phyloP scores from a whole-genome alignment of 2,113 vertebrate species.

The Glareola pratincola region DNA sequence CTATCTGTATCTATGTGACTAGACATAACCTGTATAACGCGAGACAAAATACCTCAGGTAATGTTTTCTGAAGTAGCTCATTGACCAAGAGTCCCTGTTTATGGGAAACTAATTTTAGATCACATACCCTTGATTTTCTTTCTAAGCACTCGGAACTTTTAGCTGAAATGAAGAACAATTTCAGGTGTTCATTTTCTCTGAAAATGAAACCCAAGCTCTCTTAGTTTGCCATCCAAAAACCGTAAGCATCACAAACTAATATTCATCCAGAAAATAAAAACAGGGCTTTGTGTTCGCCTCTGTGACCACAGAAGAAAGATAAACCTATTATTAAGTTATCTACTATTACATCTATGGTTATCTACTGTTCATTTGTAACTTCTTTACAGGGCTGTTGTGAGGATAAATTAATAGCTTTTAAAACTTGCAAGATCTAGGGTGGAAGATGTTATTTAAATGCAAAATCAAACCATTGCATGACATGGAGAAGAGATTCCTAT shows the following conservation, averaged over 20 bases:
- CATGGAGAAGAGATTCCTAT: constrained; percentile 34
- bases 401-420: constrained; percentile 55
- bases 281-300: constrained; percentile 10
- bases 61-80: constrained; percentile 28
- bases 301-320: constrained; percentile 10
- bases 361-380: constrained; percentile 42
- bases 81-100: neutral
- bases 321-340: constrained; percentile 50
- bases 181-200: neutral
- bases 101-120: constrained; percentile 18
- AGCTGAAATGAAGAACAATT: neutral
- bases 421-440: constrained; percentile 38
- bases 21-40: neutral
- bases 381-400: constrained; percentile 24
- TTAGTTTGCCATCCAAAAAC: neutral
- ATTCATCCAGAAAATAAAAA: constrained; percentile 34
- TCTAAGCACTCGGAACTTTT: neutral
- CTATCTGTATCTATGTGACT: neutral
- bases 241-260: constrained; percentile 14
- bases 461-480: constrained; percentile 17
- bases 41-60: neutral
- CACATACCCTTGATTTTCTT: neutral
- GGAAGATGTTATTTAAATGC: constrained; percentile 56
- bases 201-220: neutral
- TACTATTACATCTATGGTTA: constrained; percentile 52